A percentile compares a stretch with the other conserved stretches of the same genome.
These are phyloP conservation scores for Leptura quadrifasciata DNA, from an alignment of 2,888 invertebrate genomes.

Conservation along the genomic window DNA sequence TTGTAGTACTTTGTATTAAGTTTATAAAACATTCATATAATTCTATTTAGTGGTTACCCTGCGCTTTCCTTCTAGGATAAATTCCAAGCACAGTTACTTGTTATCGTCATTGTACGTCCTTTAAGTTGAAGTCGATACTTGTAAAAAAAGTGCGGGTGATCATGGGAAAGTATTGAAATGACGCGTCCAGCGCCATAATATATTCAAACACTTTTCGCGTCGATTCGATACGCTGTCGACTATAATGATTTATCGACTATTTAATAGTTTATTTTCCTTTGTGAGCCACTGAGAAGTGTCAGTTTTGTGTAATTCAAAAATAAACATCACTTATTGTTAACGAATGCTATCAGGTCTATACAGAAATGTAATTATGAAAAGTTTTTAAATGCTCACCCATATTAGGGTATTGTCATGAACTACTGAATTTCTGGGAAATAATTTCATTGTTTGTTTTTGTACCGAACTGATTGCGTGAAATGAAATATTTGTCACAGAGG, in stretches of 20 bases:
- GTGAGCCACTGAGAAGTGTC: conserved; percentile 65
- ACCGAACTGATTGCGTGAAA: conserved; percentile 45
- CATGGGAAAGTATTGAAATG: conserved; percentile 64
- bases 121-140: conserved; percentile 22
- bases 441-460: conserved; percentile 47
- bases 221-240: conserved; percentile 70
- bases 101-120: neutral
- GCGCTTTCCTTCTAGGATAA: neutral
- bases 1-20: too few relatives aligned
- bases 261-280: conserved; percentile 71
- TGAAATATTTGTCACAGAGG: conserved; percentile 11
- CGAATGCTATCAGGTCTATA: conserved; percentile 53
- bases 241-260: conserved; percentile 70
- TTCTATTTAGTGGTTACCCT: neutral
- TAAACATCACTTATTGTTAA: conserved; percentile 68
- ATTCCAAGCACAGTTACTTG: neutral
- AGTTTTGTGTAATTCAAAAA: conserved; percentile 71
- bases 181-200: conserved; percentile 58
- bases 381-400: conserved; percentile 49
- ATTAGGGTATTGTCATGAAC: conserved; percentile 48
- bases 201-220: conserved; percentile 66
- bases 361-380: conserved; percentile 58
- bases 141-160: conserved; percentile 44
- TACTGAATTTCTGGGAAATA: conserved; percentile 49
- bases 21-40: too few relatives aligned